Evolutionary conservation across 2,113 vertebrate genomes (phyloP).

Genomic region (Chlorodrepanis virens): DNA sequence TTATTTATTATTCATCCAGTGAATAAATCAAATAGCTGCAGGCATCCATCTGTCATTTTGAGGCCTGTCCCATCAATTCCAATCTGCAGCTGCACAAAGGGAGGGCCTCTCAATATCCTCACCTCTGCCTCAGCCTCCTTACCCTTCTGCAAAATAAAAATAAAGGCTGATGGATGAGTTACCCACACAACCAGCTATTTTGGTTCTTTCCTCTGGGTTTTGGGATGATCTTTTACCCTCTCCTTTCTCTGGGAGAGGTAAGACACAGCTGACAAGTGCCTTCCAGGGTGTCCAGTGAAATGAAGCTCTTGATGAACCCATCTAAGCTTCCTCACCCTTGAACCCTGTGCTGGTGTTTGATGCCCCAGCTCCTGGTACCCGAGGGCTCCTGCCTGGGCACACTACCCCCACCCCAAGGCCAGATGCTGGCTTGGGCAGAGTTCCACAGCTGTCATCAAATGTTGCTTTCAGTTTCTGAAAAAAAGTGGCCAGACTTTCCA

Average conservation of each 20-base stretch:
- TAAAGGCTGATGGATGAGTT: not conserved
- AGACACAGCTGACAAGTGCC: not conserved
- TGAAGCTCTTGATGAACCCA: not conserved
- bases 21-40: conserved; percentile 31
- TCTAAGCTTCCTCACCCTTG: not conserved
- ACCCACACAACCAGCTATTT: not conserved
- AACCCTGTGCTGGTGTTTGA: not conserved
- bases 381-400: not conserved
- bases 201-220: not conserved
- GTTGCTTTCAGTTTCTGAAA: not conserved
- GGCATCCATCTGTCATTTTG: conserved; percentile 29
- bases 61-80: not conserved
- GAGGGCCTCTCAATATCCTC: not conserved
- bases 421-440: not conserved
- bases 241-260: not conserved
- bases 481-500: not conserved
- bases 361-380: not conserved
- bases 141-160: not conserved
- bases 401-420: not conserved
- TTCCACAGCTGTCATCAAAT: not conserved
- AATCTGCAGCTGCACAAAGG: not conserved
- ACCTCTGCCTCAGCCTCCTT: not conserved
- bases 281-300: not conserved
- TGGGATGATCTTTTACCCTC: not conserved
- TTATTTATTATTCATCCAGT: conserved; percentile 50